phyloP scores from a whole-genome alignment of 2,113 vertebrate species.

The Leptocoma aspasia region DNA sequence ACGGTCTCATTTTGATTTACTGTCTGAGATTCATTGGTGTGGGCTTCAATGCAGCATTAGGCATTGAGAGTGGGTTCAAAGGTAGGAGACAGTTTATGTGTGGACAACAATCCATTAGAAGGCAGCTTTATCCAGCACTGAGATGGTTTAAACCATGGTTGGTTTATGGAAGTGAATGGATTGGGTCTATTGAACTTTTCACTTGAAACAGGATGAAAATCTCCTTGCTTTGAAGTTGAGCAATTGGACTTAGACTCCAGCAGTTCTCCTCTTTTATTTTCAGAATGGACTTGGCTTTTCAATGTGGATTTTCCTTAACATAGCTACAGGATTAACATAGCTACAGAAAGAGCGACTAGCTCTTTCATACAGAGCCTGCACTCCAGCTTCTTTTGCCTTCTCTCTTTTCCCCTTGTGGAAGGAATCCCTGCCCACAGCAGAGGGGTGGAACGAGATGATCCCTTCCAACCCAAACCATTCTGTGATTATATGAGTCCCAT shows the following conservation, averaged over 20 bases:
- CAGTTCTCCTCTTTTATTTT: not conserved
- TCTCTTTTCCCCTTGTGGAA: not conserved
- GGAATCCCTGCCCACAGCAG: not conserved
- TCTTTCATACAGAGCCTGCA: not conserved
- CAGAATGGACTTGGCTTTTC: not conserved
- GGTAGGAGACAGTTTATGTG: not conserved
- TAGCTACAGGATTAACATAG: not conserved
- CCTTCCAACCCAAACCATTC: not conserved
- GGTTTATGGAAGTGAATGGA: not conserved
- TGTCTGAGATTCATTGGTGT: not conserved
- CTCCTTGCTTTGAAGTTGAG: not conserved
- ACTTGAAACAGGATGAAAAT: not conserved
- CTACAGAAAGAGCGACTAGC: not conserved
- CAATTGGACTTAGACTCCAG: not conserved
- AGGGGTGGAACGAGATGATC: not conserved
- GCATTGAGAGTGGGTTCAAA: not conserved
- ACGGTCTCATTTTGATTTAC: not conserved
- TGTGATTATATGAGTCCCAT: fast-evolving
- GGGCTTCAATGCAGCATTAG: not conserved
- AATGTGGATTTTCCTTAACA: not conserved
- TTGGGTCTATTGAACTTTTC: not conserved
- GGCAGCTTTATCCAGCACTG: not conserved
- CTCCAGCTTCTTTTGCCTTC: not conserved
- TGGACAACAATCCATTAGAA: not conserved
- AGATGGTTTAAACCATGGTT: not conserved